Conservation (phyloP, 2,113 vertebrate species). For the Labeo catla region DNA sequence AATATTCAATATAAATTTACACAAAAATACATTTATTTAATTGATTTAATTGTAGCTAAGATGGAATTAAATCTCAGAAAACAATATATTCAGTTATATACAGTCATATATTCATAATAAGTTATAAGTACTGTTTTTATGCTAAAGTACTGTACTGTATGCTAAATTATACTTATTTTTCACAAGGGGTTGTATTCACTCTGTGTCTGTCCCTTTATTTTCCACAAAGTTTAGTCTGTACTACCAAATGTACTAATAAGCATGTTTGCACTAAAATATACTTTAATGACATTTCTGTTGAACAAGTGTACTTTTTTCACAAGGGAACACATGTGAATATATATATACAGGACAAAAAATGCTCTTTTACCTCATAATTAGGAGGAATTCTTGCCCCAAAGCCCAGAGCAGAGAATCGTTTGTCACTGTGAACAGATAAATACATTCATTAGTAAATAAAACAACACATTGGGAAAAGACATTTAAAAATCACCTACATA, state of each 20-base stretch:
- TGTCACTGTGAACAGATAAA: conserved; percentile 81
- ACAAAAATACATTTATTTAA: not conserved
- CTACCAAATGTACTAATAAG: not conserved
- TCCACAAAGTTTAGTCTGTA: not conserved
- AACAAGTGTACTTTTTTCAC: not conserved
- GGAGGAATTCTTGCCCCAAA: conserved; percentile 96
- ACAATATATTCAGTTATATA: not conserved
- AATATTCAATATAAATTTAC: not conserved
- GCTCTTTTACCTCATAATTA: conserved; percentile 87
- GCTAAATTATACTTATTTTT: not conserved
- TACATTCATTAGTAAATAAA: conserved; percentile 5
- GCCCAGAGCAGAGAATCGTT: conserved; percentile 94
- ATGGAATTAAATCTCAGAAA: not conserved
- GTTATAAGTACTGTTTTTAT: not conserved
- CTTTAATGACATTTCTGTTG: not conserved
- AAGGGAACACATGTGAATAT: not conserved
- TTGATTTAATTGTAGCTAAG: not conserved
- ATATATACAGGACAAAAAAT: not conserved
- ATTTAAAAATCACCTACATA: not conserved
- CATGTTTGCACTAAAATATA: not conserved
- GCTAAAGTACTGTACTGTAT: not conserved
- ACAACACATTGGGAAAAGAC: not conserved
- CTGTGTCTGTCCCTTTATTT: not conserved
- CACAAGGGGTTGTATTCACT: too few relatives aligned
- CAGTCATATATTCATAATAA: not conserved